Conservation (phyloP, 2,797 vertebrate genomes). For the Gallirallus australis region DNA sequence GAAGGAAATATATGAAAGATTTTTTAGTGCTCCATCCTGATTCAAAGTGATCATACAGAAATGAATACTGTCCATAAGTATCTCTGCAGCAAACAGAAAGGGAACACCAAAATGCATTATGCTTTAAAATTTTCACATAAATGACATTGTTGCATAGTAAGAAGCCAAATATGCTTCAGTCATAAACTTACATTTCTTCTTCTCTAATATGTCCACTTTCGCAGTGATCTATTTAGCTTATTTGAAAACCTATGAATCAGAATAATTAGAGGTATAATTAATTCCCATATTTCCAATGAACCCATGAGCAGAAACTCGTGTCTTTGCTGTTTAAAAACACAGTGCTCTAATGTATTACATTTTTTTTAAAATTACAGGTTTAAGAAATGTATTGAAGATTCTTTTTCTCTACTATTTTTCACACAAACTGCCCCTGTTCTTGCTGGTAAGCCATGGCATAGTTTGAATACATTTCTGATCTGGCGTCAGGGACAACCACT, state of each 20-base stretch:
- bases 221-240: not conserved
- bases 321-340: not conserved
- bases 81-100: not conserved
- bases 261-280: not conserved
- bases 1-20: not conserved
- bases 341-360: not conserved
- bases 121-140: not conserved
- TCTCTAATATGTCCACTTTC: not conserved
- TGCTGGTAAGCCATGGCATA: not conserved
- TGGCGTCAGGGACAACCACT: not conserved
- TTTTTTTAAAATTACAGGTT: not conserved
- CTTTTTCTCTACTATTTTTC: not conserved
- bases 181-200: not conserved
- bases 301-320: not conserved
- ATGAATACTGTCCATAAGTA: not conserved
- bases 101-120: not conserved
- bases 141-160: not conserved
- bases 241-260: not conserved
- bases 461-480: not conserved
- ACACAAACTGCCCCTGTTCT: not conserved
- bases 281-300: not conserved
- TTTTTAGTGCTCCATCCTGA: not conserved
- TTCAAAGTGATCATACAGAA: not conserved
- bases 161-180: not conserved
- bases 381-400: not conserved